Base-by-base conservation (phyloP, 1,140 invertebrate genomes). In the Solen grandis region DNA sequence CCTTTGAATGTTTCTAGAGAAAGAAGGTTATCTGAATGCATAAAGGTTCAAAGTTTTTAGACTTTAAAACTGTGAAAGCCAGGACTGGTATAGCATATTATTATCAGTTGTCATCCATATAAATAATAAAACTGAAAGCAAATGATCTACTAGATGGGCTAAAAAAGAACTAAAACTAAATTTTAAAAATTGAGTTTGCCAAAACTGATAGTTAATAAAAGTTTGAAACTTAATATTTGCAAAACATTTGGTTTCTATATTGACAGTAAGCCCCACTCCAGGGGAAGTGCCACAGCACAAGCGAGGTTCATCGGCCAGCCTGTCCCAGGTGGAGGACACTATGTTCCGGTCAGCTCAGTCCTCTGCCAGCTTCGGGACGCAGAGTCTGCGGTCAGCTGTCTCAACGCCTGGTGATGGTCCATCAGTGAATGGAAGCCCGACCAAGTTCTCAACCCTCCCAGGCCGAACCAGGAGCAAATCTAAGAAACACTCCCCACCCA, bases 301-400 rank as follows among this genome's bases (percentile, higher is more conserved):
- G 65, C 86, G 88, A 55, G 89, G 89, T n/a, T 90, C 89, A 0
- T 87, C 89, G 16, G 89, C 88, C 19, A 91, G 90, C 73, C 79
- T 91, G 29, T 89, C 90, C 19, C 87, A 88, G 54, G 83, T 91
- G 25, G 89, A 91, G 59, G 88, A 90, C 65, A 81, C 83, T 16
- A 87, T 88, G 84, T 87, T 86, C 59, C 72, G 83, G 46, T 77
- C 80, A n/a, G 65, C 69, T 31, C 77, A 78, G 25, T 85, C 86
- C 10, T 75, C 81, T 68, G 46, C 50, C 0, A 76, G 77, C 27
- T 62, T 85, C 19, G 82, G 84, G 4, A 75, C 70, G 5, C 72
- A 75, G 57, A 77, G 81, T 80, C 25, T 85, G n/a, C 60, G 84
- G 25, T 87, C 86, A 3, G 66, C 66, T 31, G 82, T 83, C 50